Evolutionary conservation across 1,140 invertebrate species (phyloP).

Genomic region (Mercenaria mercenaria): DNA sequence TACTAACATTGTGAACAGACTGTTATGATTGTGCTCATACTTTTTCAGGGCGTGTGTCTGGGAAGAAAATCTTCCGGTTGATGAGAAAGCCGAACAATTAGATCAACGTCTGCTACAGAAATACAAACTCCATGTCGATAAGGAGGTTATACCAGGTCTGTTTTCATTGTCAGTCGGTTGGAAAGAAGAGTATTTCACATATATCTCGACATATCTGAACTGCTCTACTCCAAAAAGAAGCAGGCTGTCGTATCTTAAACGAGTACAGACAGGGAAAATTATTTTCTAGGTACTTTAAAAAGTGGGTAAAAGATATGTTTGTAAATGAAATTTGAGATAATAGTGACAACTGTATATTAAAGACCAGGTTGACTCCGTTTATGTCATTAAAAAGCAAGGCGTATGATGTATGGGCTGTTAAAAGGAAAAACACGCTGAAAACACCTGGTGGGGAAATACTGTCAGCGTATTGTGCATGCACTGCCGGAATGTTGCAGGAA

Average conservation of each 20-base stretch:
- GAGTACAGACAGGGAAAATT: slow-evolving; percentile 63
- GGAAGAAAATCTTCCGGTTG: slow-evolving; percentile 45
- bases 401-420: slow-evolving; percentile 52
- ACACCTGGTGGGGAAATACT: slow-evolving; percentile 39
- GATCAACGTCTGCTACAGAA: neutral
- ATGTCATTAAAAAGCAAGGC: slow-evolving; percentile 17
- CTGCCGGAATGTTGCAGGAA: slow-evolving; percentile 48
- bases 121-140: neutral
- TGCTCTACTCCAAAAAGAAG: neutral
- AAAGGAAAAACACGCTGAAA: neutral
- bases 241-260: neutral
- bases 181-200: slow-evolving; percentile 53
- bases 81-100: neutral
- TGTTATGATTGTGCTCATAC: neutral
- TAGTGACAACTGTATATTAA: slow-evolving; percentile 47
- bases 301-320: slow-evolving; percentile 47
- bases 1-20: neutral
- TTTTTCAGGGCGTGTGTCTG: slow-evolving; percentile 51
- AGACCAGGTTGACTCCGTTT: slow-evolving; percentile 45
- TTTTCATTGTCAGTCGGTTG: neutral
- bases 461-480: slow-evolving; percentile 48
- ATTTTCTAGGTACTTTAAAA: slow-evolving; percentile 53
- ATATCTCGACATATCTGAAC: slow-evolving; percentile 14
- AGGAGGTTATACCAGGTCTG: slow-evolving; percentile 21
- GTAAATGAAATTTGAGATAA: slow-evolving; percentile 12